These are phyloP conservation scores for Ctenoplectra terminalis DNA, from an alignment of 1,140 invertebrate species.

Conservation along the genomic window DNA sequence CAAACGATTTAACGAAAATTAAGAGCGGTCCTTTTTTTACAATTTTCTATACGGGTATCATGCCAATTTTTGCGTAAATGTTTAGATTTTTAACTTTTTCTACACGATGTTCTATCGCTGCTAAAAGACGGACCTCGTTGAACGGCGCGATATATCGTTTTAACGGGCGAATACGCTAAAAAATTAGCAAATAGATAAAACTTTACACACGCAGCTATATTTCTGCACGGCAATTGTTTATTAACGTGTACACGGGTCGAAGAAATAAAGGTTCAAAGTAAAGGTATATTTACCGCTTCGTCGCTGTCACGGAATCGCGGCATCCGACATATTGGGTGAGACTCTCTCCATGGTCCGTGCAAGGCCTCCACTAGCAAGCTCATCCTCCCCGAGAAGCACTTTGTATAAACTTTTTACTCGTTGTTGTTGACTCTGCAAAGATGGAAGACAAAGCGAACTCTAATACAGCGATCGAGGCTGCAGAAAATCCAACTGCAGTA, in stretches of 20 bases:
- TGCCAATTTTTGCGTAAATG: conserved; percentile 25
- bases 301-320: conserved; percentile 37
- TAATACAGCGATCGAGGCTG: background rate
- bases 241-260: background rate
- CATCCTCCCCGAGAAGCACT: too few species aligned
- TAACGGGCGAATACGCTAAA: background rate
- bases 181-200: background rate
- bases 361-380: background rate
- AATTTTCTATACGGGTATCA: background rate
- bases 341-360: conserved; percentile 69
- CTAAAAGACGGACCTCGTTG: conserved; percentile 24
- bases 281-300: conserved; percentile 38
- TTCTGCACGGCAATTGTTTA: rapidly evolving
- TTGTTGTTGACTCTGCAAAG: background rate
- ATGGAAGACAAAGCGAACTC: conserved; percentile 57
- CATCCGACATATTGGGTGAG: conserved; percentile 55
- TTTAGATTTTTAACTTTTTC: conserved; percentile 49
- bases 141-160: background rate
- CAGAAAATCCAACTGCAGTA: background rate
- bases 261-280: conserved; percentile 40
- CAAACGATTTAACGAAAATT: background rate
- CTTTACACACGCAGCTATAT: conserved; percentile 37
- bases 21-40: background rate
- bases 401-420: conserved; percentile 9
- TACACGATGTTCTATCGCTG: conserved; percentile 26